A percentile compares a stretch with the other conserved stretches of the same genome.
phyloP scores from a whole-genome alignment of 2,113 vertebrate genomes.

The Falco punctatus region DNA sequence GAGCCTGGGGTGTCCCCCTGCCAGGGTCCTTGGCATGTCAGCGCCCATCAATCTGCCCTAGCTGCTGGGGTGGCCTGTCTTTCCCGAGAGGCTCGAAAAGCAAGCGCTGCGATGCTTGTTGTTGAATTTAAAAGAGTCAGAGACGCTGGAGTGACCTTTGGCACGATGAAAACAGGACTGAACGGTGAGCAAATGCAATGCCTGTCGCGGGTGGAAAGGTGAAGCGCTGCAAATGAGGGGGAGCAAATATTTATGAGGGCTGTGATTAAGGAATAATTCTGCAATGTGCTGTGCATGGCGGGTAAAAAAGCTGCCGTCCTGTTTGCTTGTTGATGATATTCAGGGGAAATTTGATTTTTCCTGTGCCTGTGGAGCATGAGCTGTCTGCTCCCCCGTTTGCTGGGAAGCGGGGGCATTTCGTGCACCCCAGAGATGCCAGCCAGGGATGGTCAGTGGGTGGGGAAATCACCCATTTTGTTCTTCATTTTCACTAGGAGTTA shows the following conservation, averaged over 20 bases:
- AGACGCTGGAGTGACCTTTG: background rate
- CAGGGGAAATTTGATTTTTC: background rate
- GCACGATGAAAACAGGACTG: fast-evolving
- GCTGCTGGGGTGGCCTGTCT: background rate
- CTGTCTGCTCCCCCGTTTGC: background rate
- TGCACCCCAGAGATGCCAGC: background rate
- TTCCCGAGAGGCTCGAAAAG: background rate
- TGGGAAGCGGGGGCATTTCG: background rate
- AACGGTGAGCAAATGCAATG: background rate
- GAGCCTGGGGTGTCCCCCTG: background rate
- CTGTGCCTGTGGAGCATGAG: fast-evolving
- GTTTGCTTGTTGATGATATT: background rate
- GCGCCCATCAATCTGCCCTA: background rate
- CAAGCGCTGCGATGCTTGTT: background rate
- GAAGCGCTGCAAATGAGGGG: background rate
- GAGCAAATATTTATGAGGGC: background rate
- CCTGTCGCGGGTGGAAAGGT: background rate
- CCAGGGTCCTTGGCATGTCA: background rate
- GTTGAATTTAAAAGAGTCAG: background rate
- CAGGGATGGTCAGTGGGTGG: background rate
- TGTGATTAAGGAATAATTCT: background rate
- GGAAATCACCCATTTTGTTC: background rate
- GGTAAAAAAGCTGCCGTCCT: background rate
- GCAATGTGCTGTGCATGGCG: fast-evolving
- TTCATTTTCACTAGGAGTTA: background rate